Percentiles rank a stretch among this genome's conserved stretches.
Conservation (phyloP, 2,888 invertebrate genomes). For the Endotricha flammealis region DNA sequence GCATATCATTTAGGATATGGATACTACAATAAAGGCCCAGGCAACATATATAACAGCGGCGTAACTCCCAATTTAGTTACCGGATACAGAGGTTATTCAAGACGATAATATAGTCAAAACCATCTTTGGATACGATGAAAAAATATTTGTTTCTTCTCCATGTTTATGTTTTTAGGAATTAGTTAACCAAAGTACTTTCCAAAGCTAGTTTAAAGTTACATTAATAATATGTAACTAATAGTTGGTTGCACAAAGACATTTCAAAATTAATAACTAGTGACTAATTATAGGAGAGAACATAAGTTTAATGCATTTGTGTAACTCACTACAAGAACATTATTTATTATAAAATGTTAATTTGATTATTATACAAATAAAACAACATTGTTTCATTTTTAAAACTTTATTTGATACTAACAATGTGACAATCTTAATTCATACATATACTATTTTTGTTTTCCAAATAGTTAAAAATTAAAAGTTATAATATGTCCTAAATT, state of each 20-base stretch:
- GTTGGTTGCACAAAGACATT: too few species aligned
- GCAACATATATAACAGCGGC: constrained; percentile 58
- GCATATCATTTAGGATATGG: constrained; percentile 79
- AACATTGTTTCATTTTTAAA: constrained; percentile 38
- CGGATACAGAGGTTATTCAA: constrained; percentile 73
- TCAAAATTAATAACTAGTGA: too few species aligned
- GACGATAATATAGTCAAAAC: constrained; percentile 31
- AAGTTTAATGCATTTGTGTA: too few species aligned
- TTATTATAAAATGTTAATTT: constrained; percentile 14
- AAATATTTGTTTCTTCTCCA: too few species aligned
- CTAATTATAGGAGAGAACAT: too few species aligned
- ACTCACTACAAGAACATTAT: too few species aligned
- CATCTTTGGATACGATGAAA: too few species aligned
- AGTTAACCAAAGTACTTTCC: constrained; percentile 51
- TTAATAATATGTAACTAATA: constrained; percentile 15
- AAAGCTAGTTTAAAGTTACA: constrained; percentile 38
- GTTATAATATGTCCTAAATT: constrained; percentile 27
- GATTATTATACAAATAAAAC: constrained; percentile 27
- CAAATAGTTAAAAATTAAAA: constrained; percentile 17
- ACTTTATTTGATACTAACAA: constrained; percentile 69
- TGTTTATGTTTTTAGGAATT: too few species aligned
- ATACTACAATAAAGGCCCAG: constrained; percentile 63
- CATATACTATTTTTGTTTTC: constrained; percentile 38
- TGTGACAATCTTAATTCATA: constrained; percentile 55
- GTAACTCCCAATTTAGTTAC: constrained; percentile 69